Evolutionary conservation across 1,140 invertebrate species (phyloP), one percentile per base, ranked within the genome.

Genomic region (Penaeus vannamei): DNA sequence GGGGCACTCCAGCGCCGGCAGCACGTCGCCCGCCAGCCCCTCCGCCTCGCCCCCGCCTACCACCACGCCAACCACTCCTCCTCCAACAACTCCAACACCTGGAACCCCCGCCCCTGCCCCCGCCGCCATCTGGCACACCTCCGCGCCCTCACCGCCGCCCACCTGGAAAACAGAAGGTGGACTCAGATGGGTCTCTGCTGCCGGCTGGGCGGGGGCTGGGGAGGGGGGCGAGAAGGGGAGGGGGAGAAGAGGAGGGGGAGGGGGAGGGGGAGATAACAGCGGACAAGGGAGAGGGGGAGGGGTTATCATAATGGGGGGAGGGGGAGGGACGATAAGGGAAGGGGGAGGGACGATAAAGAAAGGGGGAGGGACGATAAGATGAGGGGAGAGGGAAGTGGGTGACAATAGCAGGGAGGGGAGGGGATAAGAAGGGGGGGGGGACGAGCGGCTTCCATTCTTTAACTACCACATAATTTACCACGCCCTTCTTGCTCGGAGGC

Each of bases 1-100:
- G 60, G 94, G 93, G 69, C 91, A 91, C 82, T 92, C 91, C 93
- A 94, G 20, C 94, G 94, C 76, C 22, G 84, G 84, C 46, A 90
- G 42, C 32, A 61, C 53, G 85, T 32, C 64, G 32, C 79, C 82
- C 19, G 7, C 90, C 17, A 32, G 76, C 29, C 72, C 72, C 22
- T 72, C 82, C 19, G 14, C 90, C 20, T 46, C 76, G 72, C 72
- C 72, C 22, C 29, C 29, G 17, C 72, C 72, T 12, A 20, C 29
- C 5, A 29, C 29, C 42, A n/a, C 19, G 42, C 42, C 72, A 20
- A 10, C 20, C 0, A 20, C 29, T 20, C 14, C 29, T 7, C 17
- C n/a, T 62, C 60, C 29, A 42, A 23, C 42, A 4, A 61, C 76
- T 62, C 42, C 72, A 62, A 29, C 17, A 36, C 20, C 42, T 80